Evolutionary conservation across 2,888 invertebrate genomes (phyloP), one percentile per base, ranked within the genome.

Genomic region (Lysandra bellargus): DNA sequence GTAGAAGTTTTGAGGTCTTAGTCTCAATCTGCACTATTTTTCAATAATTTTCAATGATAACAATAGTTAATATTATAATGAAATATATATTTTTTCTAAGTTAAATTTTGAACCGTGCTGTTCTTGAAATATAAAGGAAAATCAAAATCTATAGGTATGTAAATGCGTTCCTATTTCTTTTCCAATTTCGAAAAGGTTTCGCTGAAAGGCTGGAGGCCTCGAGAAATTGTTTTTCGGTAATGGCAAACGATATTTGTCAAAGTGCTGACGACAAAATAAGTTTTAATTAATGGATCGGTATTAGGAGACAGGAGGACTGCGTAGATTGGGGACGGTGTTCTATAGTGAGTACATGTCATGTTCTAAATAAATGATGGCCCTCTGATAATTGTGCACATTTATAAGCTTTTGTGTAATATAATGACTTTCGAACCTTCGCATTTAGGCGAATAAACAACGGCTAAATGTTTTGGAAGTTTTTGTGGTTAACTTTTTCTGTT

Each of bases 251-350:
- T 88, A 87, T 90, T 90, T 89, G 89, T 87, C 85, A 81, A 87
- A 87, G 86, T 89, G 89, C 89, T 88, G 85, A 89, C 86, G 87
- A 90, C 92, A 90, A 92, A 92, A 93, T 92, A 94, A 94, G 91
- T 94, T 94, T 93, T 94, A 94, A 94, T 94, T 94, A 94, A 94
- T 94, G 94, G 92, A 94, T 94, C 89, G 92, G 90, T 89, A 91
- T 91, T 92, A 90, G 84, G 93, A 91, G 92, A 92, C 91, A 89
- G 87, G 82, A 82, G 81, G 80, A 80, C 78, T 83, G 90, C 89
- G 88, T 90, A 87, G 85, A 86, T 87, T 84, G 84, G 89, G 90
- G 88, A 88, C 81, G 78, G 86, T 87, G 86, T 86, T 87, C 79
- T 81, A 78, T 81, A 78, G 80, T 78, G 79, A 80, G 80, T 79